A percentile compares a stretch with the other conserved stretches of the same genome.
Conservation (phyloP, 2,888 invertebrate species). For the Girardia tigrina region DNA sequence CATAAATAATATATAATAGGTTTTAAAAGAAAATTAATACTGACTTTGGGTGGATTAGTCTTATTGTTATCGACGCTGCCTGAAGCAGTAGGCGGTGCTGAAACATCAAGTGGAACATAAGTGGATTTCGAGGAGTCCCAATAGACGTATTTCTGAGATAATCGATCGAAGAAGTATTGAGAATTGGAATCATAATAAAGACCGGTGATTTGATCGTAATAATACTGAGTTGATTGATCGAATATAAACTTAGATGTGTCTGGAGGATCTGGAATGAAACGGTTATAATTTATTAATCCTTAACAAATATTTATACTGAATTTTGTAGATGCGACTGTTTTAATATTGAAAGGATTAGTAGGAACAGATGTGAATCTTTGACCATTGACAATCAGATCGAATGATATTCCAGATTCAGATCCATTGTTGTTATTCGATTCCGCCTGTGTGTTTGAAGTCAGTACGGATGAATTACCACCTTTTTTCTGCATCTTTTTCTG, state of each 20-base stretch:
- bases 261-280: constrained; percentile 26
- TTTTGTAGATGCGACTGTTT: neutral
- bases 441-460: neutral
- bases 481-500: constrained; percentile 3
- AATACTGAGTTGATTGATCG: constrained; percentile 85
- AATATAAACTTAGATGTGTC: constrained; percentile 80
- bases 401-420: neutral
- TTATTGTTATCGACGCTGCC: constrained; percentile 30
- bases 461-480: neutral
- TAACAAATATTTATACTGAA: neutral
- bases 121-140: constrained; percentile 62
- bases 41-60: neutral
- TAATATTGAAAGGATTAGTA: constrained; percentile 1
- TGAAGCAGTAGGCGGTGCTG: constrained; percentile 26
- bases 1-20: too few species aligned
- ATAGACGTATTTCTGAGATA: constrained; percentile 76
- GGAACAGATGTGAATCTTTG: neutral
- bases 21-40: neutral
- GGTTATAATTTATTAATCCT: neutral
- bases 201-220: constrained; percentile 78
- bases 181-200: constrained; percentile 89
- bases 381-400: neutral
- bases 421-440: too few species aligned
- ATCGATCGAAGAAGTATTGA: constrained; percentile 79
- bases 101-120: constrained; percentile 42